Evolutionary conservation across 2,888 invertebrate species (phyloP), one percentile per base, ranked within the genome.

Genomic region (Drosophila greeni): DNA sequence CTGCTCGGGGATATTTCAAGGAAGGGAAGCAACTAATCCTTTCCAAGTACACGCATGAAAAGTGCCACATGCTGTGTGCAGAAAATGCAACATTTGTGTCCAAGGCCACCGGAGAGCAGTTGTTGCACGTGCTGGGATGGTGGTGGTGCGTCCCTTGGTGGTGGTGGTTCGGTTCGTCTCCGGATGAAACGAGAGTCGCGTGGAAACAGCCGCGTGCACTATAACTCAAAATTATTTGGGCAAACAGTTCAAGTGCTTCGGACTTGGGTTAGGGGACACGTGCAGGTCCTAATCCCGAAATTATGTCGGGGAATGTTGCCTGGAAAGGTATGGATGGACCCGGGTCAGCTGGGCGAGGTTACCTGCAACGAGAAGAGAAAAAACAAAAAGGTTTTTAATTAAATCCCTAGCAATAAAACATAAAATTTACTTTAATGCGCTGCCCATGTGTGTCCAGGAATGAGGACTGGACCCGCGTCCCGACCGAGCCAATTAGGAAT

Each of bases 31-130:
- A 24, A 59, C 59, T 80, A 83, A 82, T 80, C 84, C 84, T 82
- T 80, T 82, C 61, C 56, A 74, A 83, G 74, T 72, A 68, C 56
- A 66, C 66, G 75, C 75, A 80, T 60, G 72, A 54, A 55, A 66
- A 61, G 66, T 75, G 68, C 77, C 80, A 75, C 81, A 84, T 75
- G 81, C 82, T 82, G 84, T 51, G 76, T 66, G 75, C 64, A 40
- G 39, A 42, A 78, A 81, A 82, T 81, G 84, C 81, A 81, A 81
- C 81, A 81, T 81, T 81, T 84, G 84, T 76, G 77, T 48, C 74
- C 82, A 82, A 81, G 80, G 80, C 79, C 84, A 73, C 45, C 61
- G 56, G 53, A 40, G 24, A 66, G 52, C 59, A 59, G 45, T 68
- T 66, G 59, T 45, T 57, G 23, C 48, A 49, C 36, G 43, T 23